Percentiles rank a stretch among this genome's conserved stretches.
Evolutionary conservation across 92 coral and sea anemone genomes (phyloP).

Genomic region (Epizoanthus scotinus): DNA sequence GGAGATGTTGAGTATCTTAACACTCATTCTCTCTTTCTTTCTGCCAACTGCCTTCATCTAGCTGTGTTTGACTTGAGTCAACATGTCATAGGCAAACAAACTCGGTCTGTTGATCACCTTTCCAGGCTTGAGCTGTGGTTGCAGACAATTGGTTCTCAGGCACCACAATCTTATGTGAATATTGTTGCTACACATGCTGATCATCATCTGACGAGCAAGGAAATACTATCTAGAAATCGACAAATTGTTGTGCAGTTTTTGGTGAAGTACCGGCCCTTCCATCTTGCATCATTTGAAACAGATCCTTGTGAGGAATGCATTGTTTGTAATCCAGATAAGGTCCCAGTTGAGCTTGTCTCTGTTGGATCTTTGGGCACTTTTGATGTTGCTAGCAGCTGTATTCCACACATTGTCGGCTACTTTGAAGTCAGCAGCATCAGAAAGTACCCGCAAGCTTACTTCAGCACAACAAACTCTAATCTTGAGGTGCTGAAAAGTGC

Average conservation of each 20-base stretch:
- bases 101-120: slow-evolving; percentile 35
- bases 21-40: slow-evolving; percentile 39
- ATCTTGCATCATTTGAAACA: background rate
- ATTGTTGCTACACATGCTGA: slow-evolving; percentile 50
- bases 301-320: slow-evolving; percentile 6
- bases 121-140: slow-evolving; percentile 48
- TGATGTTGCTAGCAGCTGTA: background rate
- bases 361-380: too few relatives aligned
- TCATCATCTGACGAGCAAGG: background rate
- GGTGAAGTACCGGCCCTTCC: slow-evolving; percentile 14
- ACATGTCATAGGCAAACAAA: slow-evolving; percentile 4
- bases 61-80: slow-evolving; percentile 38
- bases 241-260: background rate
- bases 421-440: slow-evolving; percentile 36
- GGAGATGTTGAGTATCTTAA: slow-evolving; percentile 56
- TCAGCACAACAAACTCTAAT: slow-evolving; percentile 11
- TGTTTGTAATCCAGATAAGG: slow-evolving; percentile 2
- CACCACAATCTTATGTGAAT: background rate
- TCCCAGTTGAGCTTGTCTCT: background rate
- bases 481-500: slow-evolving; percentile 1
- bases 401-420: slow-evolving; percentile 45
- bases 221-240: too few relatives aligned
- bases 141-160: slow-evolving; percentile 39
- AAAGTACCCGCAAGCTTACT: background rate
- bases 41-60: slow-evolving; percentile 28